Evolutionary conservation across 2,888 invertebrate genomes (phyloP), one percentile per base, ranked within the genome.

Genomic region (Protonemura montana): DNA sequence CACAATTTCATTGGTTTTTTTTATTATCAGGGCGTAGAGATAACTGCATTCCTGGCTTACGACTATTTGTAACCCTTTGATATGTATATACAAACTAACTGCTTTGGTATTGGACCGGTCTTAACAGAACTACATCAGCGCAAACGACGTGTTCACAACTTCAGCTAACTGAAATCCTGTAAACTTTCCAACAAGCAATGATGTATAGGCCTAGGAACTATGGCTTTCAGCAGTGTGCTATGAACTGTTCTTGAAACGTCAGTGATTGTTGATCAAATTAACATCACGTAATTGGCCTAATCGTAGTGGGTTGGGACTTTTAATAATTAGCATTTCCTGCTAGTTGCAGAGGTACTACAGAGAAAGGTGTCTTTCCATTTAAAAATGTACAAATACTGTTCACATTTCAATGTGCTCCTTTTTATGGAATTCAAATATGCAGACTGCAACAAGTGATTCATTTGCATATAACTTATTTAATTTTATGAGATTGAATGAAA

Each of bases 21-120:
- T 16, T 16, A 16, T 59, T 59, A 59, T 59, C 59, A 10, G 59
- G 59, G 59, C 59, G 59, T 21, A 59, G 21, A 21, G 59, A 59
- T 59, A 59, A 59, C 59, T 59, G 59, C 59, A 59, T 59, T 59
- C 59, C 59, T 59, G 59, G 59, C 59, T 59, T 59, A 59, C 59
- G 59, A 59, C 59, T 59, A 21, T 59, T 59, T 59, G 59, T 59
- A 59, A 59, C 21, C 59, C 59, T 59, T 59, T 59, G 59, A 59
- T 59, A 59, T 59, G 59, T 59, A 59, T 59, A 59, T 59, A 59
- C 59, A 59, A 59, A 59, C 59, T 59, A 59, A 59, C 59, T 13
- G 59, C 59, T 59, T 59, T 59, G 59, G 59, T 59, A 59, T 21
- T 21, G 59, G 59, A 21, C 59, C 59, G 59, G 21, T 7, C 59